Base-by-base conservation (phyloP, 2,797 vertebrate genomes). In the Diglossa cyanea region DNA sequence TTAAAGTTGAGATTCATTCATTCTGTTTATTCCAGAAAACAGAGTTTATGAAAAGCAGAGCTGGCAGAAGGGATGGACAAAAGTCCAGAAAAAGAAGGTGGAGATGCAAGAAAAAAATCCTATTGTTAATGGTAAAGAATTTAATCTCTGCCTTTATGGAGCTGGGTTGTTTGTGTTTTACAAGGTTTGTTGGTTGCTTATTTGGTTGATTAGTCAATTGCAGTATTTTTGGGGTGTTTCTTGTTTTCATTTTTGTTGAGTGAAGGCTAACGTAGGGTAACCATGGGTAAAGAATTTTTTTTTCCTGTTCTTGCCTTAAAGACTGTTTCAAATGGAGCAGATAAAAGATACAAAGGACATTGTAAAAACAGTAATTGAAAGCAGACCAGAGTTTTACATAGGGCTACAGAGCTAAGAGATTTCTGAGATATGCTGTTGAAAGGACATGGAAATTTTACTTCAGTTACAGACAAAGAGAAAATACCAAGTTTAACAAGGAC, bases 151-250 rank as follows among this genome's bases (percentile, higher is more conserved):
- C 2, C 10, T n/a, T 72, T 85, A n/a, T 63, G 30, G 12, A 85
- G 2, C 4, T 83, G 30, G 1, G 4, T 40, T 77, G 4, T 57
- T 67, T 67, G 25, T 11, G 16, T 17, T 6, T 48, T 48, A 40
- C 58, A 40, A 39, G 17, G 8, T 25, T 31, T 53, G 40, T 53
- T 26, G 2, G 9, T 73, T 60, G 14, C 7, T 54, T 25, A 35
- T 47, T 67, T 23, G 4, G 10, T 73, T 74, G 17, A 24, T 45
- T 45, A 21, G 9, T 66, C 17, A 37, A 7, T 7, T 67, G 33
- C 7, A 6, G 9, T 44, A 21, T 75, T 50, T 75, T 57, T 0
- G 3, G 11, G 19, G 8, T 0, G 0, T 15, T 53, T 67, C 10
- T 48, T 21, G 12, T 8, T 61, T 48, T 48, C 31, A 3, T 13